Base-by-base conservation (phyloP, 2,113 vertebrate genomes). In the Hepsetus odoe region DNA sequence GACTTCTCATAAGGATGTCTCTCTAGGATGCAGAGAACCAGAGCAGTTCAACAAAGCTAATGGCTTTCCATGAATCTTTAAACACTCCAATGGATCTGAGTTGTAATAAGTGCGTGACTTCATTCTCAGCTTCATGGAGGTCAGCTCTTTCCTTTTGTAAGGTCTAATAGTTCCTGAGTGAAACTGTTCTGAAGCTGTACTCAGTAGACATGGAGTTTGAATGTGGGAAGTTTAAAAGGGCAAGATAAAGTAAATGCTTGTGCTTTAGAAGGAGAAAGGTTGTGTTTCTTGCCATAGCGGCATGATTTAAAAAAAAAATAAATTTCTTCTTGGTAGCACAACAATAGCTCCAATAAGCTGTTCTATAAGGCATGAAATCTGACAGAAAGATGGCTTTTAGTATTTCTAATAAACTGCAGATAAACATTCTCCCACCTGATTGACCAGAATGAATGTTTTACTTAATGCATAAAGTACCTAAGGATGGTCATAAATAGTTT, bases 11-110 rank as follows among this genome's bases (percentile, higher is more conserved):
- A 64, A 44, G 56, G 62, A n/a, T n/a, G 55, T 46, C 73, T 72
- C 33, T 74, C 67, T 59, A 66, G 44, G 74, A 84, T 73, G 53
- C 56, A 69, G 32, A n/a, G 61, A 58, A 69, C 40, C 35, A 72
- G 30, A 49, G 20, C 64, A 59, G 59, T 65, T 55, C 68, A 42
- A 44, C 64, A 80, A 82, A 80, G 72, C 74, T 82, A 82, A 82
- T 82, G 74, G 65, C 65, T 74, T 56, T 59, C 32, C 74, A 85
- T 85, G 73, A 82, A 85, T 85, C 74, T 82, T 85, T 85, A 77
- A 85, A 80, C 80, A 82, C 74, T 70, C 69, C n/a, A 72, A 62
- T 55, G 74, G 69, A 82, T 82, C 55, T 24, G 44, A 55, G 73
- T 61, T 74, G 77, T 65, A 82, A 72, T 82, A 68, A 80, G 64